Conservation (phyloP, 2,797 vertebrate genomes). For the Tragopan temminckii region DNA sequence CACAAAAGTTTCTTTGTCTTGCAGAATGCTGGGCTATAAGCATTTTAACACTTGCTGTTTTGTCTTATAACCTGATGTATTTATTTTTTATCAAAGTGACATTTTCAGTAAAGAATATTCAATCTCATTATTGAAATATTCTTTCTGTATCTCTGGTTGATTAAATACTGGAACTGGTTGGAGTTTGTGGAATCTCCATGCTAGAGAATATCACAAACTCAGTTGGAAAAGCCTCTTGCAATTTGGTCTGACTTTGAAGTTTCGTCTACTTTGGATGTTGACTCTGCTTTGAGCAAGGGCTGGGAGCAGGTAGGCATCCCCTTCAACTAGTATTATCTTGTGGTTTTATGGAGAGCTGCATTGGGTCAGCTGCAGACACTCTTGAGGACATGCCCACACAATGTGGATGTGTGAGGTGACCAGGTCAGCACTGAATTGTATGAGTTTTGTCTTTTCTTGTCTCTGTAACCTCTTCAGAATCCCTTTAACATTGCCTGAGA, state of each 20-base stretch:
- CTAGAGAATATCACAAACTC: background rate
- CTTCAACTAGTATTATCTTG: background rate
- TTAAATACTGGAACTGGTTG: background rate
- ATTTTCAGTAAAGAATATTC: background rate
- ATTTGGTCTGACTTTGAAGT: background rate
- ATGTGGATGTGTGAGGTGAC: background rate
- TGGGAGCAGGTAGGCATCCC: background rate
- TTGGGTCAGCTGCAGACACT: background rate
- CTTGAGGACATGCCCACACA: background rate
- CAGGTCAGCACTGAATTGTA: background rate
- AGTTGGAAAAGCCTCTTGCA: background rate
- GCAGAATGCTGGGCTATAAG: background rate
- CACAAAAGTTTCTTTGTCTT: background rate
- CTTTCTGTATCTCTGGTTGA: background rate
- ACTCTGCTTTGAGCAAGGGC: background rate
- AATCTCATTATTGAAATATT: background rate
- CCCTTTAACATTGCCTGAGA: background rate
- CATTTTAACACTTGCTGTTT: background rate
- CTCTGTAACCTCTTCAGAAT: background rate
- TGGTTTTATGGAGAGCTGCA: background rate
- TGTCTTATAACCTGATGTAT: background rate
- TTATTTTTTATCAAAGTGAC: background rate
- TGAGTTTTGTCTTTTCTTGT: background rate
- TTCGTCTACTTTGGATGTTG: background rate
- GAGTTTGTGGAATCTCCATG: background rate